Percentiles rank a stretch among this genome's conserved stretches.
Evolutionary conservation across 2,888 invertebrate genomes (phyloP).

Genomic region (Amitus sp.): DNA sequence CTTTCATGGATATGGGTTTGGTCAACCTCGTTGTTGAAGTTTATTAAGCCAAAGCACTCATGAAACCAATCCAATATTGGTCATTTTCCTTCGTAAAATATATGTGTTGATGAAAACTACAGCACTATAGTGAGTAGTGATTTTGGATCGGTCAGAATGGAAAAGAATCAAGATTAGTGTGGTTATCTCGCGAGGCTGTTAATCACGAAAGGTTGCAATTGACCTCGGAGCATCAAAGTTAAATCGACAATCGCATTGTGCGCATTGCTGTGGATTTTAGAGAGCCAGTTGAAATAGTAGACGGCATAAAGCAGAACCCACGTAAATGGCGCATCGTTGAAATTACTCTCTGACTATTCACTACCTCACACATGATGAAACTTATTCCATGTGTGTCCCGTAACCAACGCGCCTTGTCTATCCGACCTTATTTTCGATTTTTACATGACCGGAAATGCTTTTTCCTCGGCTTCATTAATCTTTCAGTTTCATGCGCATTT

Average conservation of each 20-base stretch:
- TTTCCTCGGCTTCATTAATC: neutral
- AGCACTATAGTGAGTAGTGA: no score
- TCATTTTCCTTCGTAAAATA: no score
- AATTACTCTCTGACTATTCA: conserved; percentile 41
- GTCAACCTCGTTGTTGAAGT: no score
- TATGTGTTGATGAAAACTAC: no score
- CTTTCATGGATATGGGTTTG: no score
- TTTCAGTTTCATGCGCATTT: neutral
- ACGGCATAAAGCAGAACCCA: conserved; percentile 45
- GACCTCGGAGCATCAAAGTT: conserved; percentile 40
- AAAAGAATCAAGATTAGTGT: no score
- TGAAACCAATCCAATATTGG: no score
- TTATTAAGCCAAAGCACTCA: no score
- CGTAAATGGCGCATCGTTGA: conserved; percentile 38
- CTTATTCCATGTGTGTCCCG: conserved; percentile 28
- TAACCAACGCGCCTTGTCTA: conserved; percentile 13
- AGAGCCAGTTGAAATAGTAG: conserved; percentile 17
- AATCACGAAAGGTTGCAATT: conserved; percentile 45
- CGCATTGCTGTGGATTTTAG: conserved; percentile 28
- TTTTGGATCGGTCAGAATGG: no score
- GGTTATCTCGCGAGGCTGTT: conserved; percentile 43
- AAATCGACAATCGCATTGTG: conserved; percentile 47
- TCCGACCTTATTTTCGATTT: conserved; percentile 16
- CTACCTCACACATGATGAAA: conserved; percentile 42
- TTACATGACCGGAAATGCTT: neutral